A percentile compares a stretch with the other conserved stretches of the same genome.
These are phyloP conservation scores for Tragelaphus strepsiceros DNA, from an alignment of 2,113 vertebrate species.

Conservation along the genomic window DNA sequence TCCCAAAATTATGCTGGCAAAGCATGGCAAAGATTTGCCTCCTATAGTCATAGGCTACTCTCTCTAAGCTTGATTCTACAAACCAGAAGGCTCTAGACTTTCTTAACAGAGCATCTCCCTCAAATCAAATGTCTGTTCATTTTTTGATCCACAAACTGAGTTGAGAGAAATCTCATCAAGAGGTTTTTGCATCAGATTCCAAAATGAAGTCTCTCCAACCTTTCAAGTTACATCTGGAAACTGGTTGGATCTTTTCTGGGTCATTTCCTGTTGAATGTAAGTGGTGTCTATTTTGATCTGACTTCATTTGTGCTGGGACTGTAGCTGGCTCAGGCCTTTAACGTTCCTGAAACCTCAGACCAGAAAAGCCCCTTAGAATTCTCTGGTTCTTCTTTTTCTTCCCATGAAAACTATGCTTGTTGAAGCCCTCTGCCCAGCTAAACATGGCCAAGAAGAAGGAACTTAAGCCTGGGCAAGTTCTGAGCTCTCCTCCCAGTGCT, in stretches of 20 bases:
- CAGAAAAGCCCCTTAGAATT: neutral
- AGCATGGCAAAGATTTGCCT: neutral
- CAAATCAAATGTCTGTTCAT: neutral
- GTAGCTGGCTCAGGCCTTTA: neutral
- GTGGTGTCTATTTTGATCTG: constrained; percentile 29
- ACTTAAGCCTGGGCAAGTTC: neutral
- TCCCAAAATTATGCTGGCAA: neutral
- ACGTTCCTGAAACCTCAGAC: neutral
- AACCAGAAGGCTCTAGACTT: neutral
- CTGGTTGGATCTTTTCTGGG: constrained; percentile 14
- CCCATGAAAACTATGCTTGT: neutral
- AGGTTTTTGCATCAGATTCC: neutral
- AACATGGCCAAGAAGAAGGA: neutral
- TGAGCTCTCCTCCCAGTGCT: neutral
- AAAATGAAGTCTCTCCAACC: constrained; percentile 6
- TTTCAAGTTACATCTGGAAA: constrained; percentile 28
- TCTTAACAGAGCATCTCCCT: neutral
- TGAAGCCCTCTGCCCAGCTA: neutral
- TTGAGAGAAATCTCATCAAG: neutral
- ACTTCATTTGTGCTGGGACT: neutral
- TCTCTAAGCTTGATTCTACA: neutral
- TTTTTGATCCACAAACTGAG: neutral
- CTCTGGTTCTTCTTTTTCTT: neutral
- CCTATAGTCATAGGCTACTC: neutral
- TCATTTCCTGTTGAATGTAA: neutral